phyloP scores from a whole-genome alignment of 2,113 vertebrate species.

The Hepsetus odoe region DNA sequence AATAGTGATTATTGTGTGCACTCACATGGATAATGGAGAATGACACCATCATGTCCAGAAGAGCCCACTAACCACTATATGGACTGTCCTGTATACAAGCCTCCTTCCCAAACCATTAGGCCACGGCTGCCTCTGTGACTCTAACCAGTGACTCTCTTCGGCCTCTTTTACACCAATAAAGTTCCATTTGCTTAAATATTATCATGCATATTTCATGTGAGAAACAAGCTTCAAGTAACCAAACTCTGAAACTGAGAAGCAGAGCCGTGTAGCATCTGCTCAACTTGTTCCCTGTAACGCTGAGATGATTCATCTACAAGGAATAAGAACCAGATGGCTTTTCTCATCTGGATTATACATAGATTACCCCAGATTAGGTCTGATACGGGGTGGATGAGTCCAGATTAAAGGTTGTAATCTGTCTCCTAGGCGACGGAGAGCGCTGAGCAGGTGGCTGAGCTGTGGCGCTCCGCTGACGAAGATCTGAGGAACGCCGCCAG shows the following conservation, averaged over 20 bases:
- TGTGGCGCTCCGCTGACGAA: slow-evolving; percentile 73
- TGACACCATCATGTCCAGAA: no score
- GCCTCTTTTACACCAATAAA: no score
- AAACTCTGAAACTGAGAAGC: no score
- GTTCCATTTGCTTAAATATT: no score
- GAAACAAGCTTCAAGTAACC: background rate
- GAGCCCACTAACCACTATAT: no score
- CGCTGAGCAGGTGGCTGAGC: slow-evolving; percentile 71
- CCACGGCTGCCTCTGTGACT: no score
- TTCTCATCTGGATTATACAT: background rate
- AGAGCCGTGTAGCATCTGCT: background rate
- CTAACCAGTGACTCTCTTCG: no score
- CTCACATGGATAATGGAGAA: no score
- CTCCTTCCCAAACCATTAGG: no score
- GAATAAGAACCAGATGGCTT: background rate
- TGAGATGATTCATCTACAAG: background rate
- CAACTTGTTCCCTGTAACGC: background rate
- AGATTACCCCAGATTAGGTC: background rate
- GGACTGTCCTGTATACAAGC: no score
- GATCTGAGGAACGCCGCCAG: slow-evolving; percentile 70
- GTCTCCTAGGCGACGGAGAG: slow-evolving; percentile 73
- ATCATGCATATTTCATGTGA: background rate
- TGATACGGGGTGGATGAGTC: background rate
- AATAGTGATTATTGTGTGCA: no score
- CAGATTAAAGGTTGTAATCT: slow-evolving; percentile 30